These are phyloP conservation scores for Anastrepha obliqua DNA, from an alignment of 1,140 invertebrate species.

Conservation along the genomic window DNA sequence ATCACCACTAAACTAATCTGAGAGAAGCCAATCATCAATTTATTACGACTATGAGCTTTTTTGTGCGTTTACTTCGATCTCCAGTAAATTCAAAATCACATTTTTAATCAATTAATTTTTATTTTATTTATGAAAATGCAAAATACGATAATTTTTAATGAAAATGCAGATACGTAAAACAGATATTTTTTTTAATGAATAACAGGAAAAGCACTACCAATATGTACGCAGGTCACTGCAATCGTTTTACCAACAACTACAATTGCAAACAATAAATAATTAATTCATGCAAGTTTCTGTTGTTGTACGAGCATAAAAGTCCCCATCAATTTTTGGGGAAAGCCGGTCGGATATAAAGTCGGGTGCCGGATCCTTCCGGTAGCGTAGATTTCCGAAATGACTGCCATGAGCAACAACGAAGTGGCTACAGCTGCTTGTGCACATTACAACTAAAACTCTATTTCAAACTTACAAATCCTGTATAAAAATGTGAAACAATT, in stretches of 20 bases:
- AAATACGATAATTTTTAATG: not conserved
- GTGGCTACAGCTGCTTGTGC: not conserved
- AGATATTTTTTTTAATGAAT: not conserved
- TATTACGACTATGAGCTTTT: too few species aligned
- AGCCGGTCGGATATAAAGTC: too few species aligned
- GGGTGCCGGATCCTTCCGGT: too few species aligned
- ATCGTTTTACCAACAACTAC: conserved; percentile 20
- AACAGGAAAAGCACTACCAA: not conserved
- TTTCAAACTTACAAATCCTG: not conserved
- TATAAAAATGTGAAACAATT: conserved; percentile 9
- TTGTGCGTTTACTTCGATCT: too few species aligned
- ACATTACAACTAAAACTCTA: conserved; percentile 12
- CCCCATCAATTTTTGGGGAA: too few species aligned
- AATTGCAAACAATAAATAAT: conserved; percentile 23
- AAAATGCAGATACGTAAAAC: not conserved
- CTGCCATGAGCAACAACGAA: not conserved
- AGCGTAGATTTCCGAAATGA: too few species aligned
- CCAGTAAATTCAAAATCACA: not conserved
- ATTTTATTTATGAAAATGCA: conserved; percentile 20
- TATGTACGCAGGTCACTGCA: not conserved
- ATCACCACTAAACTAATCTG: too few species aligned
- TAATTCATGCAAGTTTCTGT: too few species aligned
- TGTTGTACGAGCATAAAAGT: too few species aligned
- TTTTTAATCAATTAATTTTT: not conserved
- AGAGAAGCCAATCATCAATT: too few species aligned